Evolutionary conservation across 2,888 invertebrate species (phyloP).

Genomic region (Drosophila mimica): DNA sequence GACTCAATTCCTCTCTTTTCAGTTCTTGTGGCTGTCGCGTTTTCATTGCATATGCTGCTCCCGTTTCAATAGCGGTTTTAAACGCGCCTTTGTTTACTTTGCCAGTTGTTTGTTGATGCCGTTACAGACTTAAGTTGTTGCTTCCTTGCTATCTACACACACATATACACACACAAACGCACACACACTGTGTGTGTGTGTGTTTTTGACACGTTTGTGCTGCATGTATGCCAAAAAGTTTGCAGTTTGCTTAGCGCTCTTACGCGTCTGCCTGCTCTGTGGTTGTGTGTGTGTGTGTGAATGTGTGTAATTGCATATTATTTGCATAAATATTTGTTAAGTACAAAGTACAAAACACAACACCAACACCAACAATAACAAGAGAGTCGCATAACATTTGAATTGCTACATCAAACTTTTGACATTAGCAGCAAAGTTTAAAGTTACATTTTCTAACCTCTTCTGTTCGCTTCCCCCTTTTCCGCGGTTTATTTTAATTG

Average conservation of each 20-base stretch:
- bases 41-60: conserved; percentile 51
- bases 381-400: conserved; percentile 36
- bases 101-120: conserved; percentile 35
- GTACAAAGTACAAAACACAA: conserved; percentile 47
- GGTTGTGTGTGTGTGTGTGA: conserved; percentile 35
- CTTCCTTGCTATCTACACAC: conserved; percentile 30
- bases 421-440: conserved; percentile 44
- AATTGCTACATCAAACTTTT: conserved; percentile 59
- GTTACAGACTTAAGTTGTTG: conserved; percentile 35
- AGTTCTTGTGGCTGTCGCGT: conserved; percentile 35
- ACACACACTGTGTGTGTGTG: conserved; percentile 19
- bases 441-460: conserved; percentile 27
- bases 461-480: background rate
- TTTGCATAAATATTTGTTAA: conserved; percentile 73
- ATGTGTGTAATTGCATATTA: conserved; percentile 72
- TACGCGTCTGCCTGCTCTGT: conserved; percentile 43
- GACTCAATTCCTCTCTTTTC: background rate
- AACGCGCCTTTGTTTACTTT: conserved; percentile 46
- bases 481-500: background rate
- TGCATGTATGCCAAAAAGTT: conserved; percentile 64
- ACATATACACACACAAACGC: background rate
- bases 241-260: conserved; percentile 66
- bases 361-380: conserved; percentile 14
- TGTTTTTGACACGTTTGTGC: conserved; percentile 52
- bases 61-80: conserved; percentile 45